Evolutionary conservation across 2,797 vertebrate genomes (phyloP).

Genomic region (Gallirallus australis): DNA sequence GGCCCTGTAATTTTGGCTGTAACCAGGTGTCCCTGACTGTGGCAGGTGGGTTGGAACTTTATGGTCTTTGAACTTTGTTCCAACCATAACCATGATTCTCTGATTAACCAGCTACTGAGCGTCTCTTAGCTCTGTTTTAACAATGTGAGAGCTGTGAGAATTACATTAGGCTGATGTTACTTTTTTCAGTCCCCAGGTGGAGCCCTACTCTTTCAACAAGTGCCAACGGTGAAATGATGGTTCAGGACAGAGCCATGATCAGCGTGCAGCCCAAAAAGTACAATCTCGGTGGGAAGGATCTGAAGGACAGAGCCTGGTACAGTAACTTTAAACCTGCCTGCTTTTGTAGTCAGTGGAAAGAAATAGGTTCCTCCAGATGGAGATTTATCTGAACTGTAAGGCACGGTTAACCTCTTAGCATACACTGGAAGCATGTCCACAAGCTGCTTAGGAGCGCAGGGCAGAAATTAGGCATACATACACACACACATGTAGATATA

Average conservation of each 20-base stretch:
- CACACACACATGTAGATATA: too few relatives aligned
- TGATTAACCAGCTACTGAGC: not conserved
- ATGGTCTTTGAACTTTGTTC: too few relatives aligned
- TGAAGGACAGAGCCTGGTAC: slow-evolving; percentile 81
- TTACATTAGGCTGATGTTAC: not conserved
- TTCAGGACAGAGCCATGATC: slow-evolving; percentile 82
- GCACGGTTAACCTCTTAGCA: not conserved
- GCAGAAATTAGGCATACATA: not conserved
- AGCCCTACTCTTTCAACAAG: slow-evolving; percentile 82
- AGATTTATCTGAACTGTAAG: not conserved
- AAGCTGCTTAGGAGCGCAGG: not conserved
- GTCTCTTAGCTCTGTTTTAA: not conserved
- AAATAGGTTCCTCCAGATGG: not conserved
- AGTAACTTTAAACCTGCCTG: not conserved
- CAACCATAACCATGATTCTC: too few relatives aligned
- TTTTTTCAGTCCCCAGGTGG: slow-evolving; percentile 38
- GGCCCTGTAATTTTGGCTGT: too few relatives aligned
- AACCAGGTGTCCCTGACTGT: too few relatives aligned
- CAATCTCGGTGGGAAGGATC: slow-evolving; percentile 81
- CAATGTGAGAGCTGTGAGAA: not conserved
- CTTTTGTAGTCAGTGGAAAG: not conserved
- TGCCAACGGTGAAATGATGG: slow-evolving; percentile 75
- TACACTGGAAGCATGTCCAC: not conserved
- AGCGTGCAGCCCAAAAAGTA: slow-evolving; percentile 84
- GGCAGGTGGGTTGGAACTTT: too few relatives aligned